These are phyloP conservation scores for Cheumatopsyche charites DNA, from an alignment of 1,140 invertebrate species.

Conservation along the genomic window DNA sequence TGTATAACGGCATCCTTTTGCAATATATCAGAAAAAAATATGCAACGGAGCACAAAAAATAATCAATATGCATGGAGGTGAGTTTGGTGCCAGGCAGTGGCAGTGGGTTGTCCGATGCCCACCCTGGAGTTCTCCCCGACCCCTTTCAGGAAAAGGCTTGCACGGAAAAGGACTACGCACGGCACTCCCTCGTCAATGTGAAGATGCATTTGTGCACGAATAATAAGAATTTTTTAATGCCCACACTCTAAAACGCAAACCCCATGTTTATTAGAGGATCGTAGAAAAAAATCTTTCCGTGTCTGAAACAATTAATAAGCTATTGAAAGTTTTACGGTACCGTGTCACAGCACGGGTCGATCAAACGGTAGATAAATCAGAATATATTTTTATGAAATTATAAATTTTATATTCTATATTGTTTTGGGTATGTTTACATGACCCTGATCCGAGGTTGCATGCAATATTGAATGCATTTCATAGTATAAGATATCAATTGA, in stretches of 20 bases:
- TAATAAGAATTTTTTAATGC: too few species aligned
- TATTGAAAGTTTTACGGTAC: slow-evolving; percentile 1
- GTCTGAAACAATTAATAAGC: background rate
- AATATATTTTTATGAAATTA: background rate
- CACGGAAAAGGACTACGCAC: too few species aligned
- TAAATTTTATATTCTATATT: background rate
- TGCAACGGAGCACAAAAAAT: slow-evolving; percentile 35
- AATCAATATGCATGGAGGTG: slow-evolving; percentile 34
- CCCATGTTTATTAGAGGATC: too few species aligned
- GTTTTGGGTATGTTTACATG: background rate
- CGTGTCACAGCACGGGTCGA: too few species aligned
- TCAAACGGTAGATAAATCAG: too few species aligned
- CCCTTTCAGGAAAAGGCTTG: background rate
- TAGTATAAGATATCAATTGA: slow-evolving; percentile 6
- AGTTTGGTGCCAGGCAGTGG: slow-evolving; percentile 36
- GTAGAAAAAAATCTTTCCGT: background rate
- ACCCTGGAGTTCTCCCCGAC: slow-evolving; percentile 21
- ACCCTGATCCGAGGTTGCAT: slow-evolving; percentile 3
- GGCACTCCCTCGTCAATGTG: too few species aligned
- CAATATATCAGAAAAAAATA: slow-evolving; percentile 26
- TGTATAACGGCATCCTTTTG: too few species aligned
- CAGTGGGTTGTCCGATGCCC: background rate
- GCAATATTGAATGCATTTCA: background rate
- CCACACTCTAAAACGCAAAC: too few species aligned
- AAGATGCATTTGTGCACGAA: too few species aligned